These are phyloP conservation scores for Philopotamus ludificatus DNA, from an alignment of 1,140 invertebrate species.

Conservation along the genomic window DNA sequence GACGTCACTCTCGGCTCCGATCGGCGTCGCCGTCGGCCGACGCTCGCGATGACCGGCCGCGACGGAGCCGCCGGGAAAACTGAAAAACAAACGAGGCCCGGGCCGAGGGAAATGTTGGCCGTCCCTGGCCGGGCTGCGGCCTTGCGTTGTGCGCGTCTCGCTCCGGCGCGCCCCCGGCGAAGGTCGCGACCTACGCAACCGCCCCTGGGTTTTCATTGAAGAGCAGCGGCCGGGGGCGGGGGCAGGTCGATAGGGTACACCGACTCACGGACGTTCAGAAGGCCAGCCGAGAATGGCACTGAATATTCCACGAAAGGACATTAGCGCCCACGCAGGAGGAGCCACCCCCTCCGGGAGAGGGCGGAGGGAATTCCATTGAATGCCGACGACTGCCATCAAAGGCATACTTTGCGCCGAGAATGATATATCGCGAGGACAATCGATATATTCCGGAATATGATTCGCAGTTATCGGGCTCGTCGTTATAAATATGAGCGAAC, in stretches of 20 bases:
- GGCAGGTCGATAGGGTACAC: background rate
- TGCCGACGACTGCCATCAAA: too few species aligned
- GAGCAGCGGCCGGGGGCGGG: background rate
- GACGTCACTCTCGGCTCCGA: too few species aligned
- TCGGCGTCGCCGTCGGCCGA: too few species aligned
- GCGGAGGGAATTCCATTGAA: background rate
- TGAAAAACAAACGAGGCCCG: too few species aligned
- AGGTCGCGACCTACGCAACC: conserved; percentile 10
- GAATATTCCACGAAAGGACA: background rate
- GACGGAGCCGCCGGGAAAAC: too few species aligned
- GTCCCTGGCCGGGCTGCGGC: background rate
- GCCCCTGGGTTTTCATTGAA: conserved; percentile 4
- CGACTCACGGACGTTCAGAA: background rate
- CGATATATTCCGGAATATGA: too few species aligned
- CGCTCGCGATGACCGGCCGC: too few species aligned
- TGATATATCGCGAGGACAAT: too few species aligned
- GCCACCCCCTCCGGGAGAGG: background rate
- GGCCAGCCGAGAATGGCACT: background rate
- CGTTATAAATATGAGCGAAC: too few species aligned
- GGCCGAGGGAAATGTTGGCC: background rate
- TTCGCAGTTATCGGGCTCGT: too few species aligned
- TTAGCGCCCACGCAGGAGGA: background rate
- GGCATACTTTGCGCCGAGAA: too few species aligned
- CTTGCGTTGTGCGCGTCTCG: background rate
- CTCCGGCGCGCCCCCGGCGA: background rate